phyloP scores from a whole-genome alignment of 2,797 vertebrate genomes.

The Neoniphon sammara region DNA sequence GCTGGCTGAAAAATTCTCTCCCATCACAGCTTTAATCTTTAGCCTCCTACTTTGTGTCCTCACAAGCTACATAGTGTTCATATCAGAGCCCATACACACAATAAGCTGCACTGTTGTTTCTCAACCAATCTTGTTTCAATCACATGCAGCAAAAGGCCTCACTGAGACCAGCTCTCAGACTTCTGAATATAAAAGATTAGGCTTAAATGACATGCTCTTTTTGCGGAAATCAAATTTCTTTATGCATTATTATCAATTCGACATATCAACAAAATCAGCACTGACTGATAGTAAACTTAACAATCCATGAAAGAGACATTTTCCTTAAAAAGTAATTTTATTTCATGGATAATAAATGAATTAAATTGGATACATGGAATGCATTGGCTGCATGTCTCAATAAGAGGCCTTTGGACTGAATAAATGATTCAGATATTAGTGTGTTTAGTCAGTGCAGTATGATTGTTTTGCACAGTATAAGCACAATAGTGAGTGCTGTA shows the following conservation, averaged over 20 bases:
- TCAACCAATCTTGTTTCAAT: slow-evolving; percentile 39
- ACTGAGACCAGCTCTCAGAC: slow-evolving; percentile 28
- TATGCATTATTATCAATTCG: not conserved
- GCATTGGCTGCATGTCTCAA: not conserved
- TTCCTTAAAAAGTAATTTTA: not conserved
- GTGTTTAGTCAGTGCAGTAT: slow-evolving; percentile 13
- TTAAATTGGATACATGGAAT: not conserved
- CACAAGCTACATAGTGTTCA: slow-evolving; percentile 65
- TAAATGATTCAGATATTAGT: not conserved
- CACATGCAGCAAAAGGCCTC: slow-evolving; percentile 66
- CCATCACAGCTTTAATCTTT: slow-evolving; percentile 73
- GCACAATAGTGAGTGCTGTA: not conserved
- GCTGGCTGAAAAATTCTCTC: slow-evolving; percentile 61
- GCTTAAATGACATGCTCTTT: not conserved
- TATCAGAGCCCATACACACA: slow-evolving; percentile 60
- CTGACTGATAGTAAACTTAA: not conserved
- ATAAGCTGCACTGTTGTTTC: slow-evolving; percentile 74
- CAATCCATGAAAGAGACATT: not conserved
- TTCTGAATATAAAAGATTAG: slow-evolving; percentile 10
- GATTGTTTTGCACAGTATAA: not conserved
- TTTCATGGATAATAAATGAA: not conserved
- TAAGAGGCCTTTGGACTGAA: not conserved
- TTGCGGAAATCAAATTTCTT: not conserved
- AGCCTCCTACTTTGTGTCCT: slow-evolving; percentile 72
- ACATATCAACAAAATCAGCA: not conserved